Percentiles rank a stretch among this genome's conserved stretches.
These are phyloP conservation scores for Numenius arquata DNA, from an alignment of 2,113 vertebrate species.

Conservation along the genomic window DNA sequence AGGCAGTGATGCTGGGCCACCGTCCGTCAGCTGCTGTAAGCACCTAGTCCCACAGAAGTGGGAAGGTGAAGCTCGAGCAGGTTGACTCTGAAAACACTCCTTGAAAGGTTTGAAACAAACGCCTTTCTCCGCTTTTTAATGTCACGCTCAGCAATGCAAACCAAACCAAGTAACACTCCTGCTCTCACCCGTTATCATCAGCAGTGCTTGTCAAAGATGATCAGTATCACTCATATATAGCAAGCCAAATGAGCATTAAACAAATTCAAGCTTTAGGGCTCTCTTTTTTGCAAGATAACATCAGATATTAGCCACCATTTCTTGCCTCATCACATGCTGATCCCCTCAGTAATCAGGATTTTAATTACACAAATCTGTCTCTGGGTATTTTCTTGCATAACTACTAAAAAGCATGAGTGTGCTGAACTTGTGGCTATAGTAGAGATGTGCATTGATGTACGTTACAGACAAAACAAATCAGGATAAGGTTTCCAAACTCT, in stretches of 20 bases:
- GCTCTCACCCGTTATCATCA: background rate
- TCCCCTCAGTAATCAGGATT: constrained; percentile 43
- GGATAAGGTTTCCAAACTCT: background rate
- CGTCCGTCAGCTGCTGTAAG: background rate
- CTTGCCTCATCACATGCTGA: constrained; percentile 53
- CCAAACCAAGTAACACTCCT: background rate
- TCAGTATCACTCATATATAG: constrained; percentile 11
- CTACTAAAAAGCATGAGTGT: background rate
- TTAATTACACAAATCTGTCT: constrained; percentile 62
- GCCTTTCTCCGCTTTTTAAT: background rate
- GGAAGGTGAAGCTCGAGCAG: background rate
- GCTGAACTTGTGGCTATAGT: background rate
- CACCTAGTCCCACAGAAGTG: background rate
- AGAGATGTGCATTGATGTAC: background rate
- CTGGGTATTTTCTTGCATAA: constrained; percentile 45
- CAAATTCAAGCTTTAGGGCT: constrained; percentile 49
- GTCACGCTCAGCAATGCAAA: background rate
- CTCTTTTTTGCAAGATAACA: constrained; percentile 46
- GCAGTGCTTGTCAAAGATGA: constrained; percentile 18
- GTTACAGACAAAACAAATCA: background rate
- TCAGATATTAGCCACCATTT: constrained; percentile 51
- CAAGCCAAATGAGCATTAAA: constrained; percentile 60
- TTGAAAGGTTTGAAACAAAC: background rate
- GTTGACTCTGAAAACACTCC: background rate
- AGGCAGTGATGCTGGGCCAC: background rate